These are phyloP conservation scores for Rhinoderma darwinii DNA, from an alignment of 2,113 vertebrate genomes.

Conservation along the genomic window DNA sequence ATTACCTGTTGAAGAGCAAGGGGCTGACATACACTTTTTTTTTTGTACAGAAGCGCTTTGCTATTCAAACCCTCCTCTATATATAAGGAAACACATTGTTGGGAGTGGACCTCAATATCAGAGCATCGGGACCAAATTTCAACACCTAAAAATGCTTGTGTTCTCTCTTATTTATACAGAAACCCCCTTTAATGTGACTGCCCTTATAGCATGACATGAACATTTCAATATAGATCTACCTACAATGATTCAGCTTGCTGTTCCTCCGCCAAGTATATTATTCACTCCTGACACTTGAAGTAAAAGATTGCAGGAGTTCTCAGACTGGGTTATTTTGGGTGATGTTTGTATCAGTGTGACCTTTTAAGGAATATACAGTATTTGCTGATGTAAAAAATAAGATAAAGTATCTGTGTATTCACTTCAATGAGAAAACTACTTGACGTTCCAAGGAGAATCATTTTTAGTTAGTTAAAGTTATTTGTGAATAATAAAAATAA, in stretches of 20 bases:
- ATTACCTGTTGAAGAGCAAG: too few species aligned
- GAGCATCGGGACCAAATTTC: too few species aligned
- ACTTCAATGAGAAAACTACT: background rate
- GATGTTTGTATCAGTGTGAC: slow-evolving; percentile 18
- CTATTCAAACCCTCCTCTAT: too few species aligned
- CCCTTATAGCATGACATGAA: background rate
- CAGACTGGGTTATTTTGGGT: slow-evolving; percentile 39
- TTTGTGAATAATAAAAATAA: too few species aligned
- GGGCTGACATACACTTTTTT: too few species aligned
- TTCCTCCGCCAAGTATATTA: background rate
- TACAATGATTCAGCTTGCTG: background rate
- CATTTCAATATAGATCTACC: background rate
- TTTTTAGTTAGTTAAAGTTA: too few species aligned
- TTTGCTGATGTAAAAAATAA: slow-evolving; percentile 1
- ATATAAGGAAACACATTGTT: too few species aligned
- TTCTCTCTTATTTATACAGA: background rate
- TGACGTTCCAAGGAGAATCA: background rate
- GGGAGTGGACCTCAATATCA: too few species aligned
- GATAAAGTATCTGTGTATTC: background rate
- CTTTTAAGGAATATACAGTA: slow-evolving; percentile 42
- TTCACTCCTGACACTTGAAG: slow-evolving; percentile 39
- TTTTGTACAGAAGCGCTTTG: too few species aligned
- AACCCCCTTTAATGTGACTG: background rate
- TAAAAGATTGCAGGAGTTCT: slow-evolving; percentile 34
- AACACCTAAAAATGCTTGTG: too few species aligned